Evolutionary conservation across 2,113 vertebrate species (phyloP).

Genomic region (Meriones unguiculatus): DNA sequence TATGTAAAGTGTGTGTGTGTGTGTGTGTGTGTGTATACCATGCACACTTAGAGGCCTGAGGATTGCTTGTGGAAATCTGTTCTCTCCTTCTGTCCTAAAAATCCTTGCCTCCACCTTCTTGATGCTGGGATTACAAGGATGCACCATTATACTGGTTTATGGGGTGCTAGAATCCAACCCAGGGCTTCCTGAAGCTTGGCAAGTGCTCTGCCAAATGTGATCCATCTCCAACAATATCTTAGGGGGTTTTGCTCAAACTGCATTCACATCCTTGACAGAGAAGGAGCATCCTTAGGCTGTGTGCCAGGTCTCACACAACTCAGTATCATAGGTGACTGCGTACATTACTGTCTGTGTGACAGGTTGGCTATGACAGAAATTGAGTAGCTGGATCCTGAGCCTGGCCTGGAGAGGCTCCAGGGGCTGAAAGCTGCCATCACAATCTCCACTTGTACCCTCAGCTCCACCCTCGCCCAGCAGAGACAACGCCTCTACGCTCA

Average conservation of each 20-base stretch:
- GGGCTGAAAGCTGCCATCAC: background rate
- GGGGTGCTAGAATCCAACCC: background rate
- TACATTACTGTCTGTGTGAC: accelerated
- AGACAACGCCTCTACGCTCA: conserved; percentile 51
- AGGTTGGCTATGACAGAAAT: background rate
- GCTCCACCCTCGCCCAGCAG: background rate
- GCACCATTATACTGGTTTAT: background rate
- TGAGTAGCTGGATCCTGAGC: background rate
- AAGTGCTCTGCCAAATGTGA: background rate
- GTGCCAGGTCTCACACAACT: background rate
- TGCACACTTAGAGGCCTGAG: background rate
- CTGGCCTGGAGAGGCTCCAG: background rate
- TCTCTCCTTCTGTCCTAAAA: background rate
- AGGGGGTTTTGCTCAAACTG: no score
- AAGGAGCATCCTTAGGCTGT: background rate
- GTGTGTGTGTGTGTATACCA: background rate
- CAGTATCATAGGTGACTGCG: accelerated
- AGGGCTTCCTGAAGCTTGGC: background rate
- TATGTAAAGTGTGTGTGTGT: background rate
- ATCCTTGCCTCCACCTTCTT: background rate
- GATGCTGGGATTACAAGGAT: no score
- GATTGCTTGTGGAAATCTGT: background rate
- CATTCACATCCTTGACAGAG: background rate
- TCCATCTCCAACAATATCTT: background rate
- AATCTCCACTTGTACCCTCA: background rate